Conservation (phyloP, 2,888 invertebrate species). For the Nemoura dubitans region DNA sequence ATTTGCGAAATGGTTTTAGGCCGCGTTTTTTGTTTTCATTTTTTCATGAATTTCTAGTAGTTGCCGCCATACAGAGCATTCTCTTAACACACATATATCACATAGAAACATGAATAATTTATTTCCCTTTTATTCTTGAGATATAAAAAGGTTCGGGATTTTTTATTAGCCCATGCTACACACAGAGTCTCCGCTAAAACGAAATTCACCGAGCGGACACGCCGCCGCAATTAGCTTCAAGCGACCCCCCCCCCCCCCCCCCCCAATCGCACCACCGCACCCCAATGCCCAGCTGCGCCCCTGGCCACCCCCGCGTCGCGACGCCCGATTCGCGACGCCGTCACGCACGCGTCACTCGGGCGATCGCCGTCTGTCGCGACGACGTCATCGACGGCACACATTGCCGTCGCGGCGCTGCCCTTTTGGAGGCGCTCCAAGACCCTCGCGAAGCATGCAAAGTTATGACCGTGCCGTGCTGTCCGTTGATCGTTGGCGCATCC, state of each 20-base stretch:
- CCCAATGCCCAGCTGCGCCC: background rate
- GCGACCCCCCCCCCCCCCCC: background rate
- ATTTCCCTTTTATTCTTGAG: slow-evolving; percentile 25
- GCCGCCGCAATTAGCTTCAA: background rate
- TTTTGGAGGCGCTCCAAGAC: slow-evolving; percentile 42
- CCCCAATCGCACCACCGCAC: background rate
- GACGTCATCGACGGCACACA: background rate
- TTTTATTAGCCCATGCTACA: slow-evolving; percentile 4
- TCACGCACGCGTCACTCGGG: background rate
- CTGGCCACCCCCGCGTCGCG: background rate
- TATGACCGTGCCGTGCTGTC: slow-evolving; percentile 41
- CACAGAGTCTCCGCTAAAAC: background rate
- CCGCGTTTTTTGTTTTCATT: slow-evolving; percentile 26
- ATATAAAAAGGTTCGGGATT: background rate
- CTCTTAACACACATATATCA: slow-evolving; percentile 17
- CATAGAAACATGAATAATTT: background rate
- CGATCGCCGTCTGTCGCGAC: background rate
- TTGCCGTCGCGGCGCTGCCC: background rate
- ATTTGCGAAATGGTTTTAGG: slow-evolving; percentile 38
- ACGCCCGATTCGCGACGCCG: background rate
- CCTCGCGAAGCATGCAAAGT: slow-evolving; percentile 42
- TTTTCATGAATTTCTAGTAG: slow-evolving; percentile 37
- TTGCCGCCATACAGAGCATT: background rate
- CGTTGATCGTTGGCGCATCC: background rate
- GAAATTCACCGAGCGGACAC: background rate